These are phyloP conservation scores for Agonopterix heracliana DNA, from an alignment of 2,888 invertebrate species.

Conservation along the genomic window DNA sequence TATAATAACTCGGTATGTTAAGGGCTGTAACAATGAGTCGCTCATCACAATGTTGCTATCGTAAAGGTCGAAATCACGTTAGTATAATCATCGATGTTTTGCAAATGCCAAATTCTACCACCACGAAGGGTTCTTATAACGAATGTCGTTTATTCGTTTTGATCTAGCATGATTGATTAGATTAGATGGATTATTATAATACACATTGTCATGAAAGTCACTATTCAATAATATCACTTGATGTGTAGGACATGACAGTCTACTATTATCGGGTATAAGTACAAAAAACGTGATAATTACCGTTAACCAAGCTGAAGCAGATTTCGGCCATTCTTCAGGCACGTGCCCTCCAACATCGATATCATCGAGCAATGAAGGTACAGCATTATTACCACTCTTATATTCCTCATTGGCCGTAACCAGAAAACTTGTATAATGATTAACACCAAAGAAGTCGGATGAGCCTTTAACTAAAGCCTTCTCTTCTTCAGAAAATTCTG, in stretches of 20 bases:
- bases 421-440: constrained; percentile 9
- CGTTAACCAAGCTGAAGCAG: constrained; percentile 41
- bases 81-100: no score
- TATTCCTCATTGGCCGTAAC: constrained; percentile 30
- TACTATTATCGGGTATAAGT: no score
- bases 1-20: background rate
- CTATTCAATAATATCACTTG: no score
- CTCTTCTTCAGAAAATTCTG: constrained; percentile 36
- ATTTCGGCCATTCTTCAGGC: constrained; percentile 34
- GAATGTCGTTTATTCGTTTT: no score
- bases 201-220: no score
- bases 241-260: no score
- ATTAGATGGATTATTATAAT: no score
- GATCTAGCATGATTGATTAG: no score
- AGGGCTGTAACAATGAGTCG: background rate
- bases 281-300: constrained; percentile 22
- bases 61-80: background rate
- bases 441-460: constrained; percentile 36
- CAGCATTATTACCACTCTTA: constrained; percentile 11
- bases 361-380: constrained; percentile 39
- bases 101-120: no score
- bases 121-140: no score
- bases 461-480: constrained; percentile 34
- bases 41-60: background rate
- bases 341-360: constrained; percentile 20